These are phyloP conservation scores for Zaprionus lineosus DNA, from an alignment of 2,888 invertebrate species.

Conservation along the genomic window DNA sequence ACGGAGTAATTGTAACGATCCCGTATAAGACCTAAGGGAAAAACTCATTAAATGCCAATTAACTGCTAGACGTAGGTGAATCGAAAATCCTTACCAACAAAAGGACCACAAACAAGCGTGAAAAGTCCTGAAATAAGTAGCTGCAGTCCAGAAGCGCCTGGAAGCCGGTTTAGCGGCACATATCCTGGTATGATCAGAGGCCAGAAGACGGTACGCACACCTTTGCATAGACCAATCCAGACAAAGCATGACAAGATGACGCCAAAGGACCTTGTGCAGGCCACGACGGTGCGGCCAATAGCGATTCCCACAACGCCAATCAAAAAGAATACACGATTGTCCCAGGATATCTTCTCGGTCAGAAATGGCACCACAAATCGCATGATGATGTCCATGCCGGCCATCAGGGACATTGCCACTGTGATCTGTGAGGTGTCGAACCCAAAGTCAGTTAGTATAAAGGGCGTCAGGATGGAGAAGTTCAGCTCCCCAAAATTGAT, in stretches of 20 bases:
- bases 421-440: constrained; percentile 85
- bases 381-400: constrained; percentile 86
- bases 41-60: background rate
- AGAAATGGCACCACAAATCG: constrained; percentile 88
- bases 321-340: constrained; percentile 88
- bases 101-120: constrained; percentile 86
- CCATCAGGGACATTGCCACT: constrained; percentile 87
- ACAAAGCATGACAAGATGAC: constrained; percentile 85
- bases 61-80: too few relatives aligned
- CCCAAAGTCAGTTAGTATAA: constrained; percentile 88
- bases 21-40: constrained; percentile 85
- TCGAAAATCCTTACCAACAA: constrained; percentile 86
- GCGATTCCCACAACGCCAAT: constrained; percentile 88
- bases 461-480: constrained; percentile 89
- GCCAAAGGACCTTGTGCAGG: constrained; percentile 85
- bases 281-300: constrained; percentile 85
- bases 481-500: constrained; percentile 89
- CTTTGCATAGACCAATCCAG: constrained; percentile 88
- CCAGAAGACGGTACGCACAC: constrained; percentile 89
- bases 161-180: constrained; percentile 87
- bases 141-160: constrained; percentile 88
- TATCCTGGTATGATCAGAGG: constrained; percentile 88
- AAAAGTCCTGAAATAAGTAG: constrained; percentile 87
- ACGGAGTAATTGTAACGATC: constrained; percentile 86
- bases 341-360: constrained; percentile 88